Conservation (phyloP, 1,140 invertebrate genomes). For the Gonioctena quinquepunctata region DNA sequence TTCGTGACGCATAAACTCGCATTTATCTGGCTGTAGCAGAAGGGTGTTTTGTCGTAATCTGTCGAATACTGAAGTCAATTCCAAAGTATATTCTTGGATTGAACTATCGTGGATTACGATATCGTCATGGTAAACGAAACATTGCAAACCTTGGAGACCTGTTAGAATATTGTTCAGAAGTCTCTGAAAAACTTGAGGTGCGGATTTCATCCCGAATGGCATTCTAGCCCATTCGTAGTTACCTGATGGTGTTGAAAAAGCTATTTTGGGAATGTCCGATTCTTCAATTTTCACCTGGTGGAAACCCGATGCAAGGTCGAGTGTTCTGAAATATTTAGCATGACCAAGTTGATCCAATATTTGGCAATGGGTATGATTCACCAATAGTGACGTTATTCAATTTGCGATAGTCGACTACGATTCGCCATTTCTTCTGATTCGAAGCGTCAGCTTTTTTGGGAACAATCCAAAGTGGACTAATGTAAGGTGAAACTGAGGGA, state of each 20-base stretch:
- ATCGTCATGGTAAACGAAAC: conserved; percentile 55
- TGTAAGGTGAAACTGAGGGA: conserved; percentile 47
- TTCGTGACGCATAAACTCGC: conserved; percentile 50
- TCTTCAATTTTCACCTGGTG: conserved; percentile 57
- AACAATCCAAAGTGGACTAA: conserved; percentile 52
- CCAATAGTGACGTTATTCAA: conserved; percentile 50
- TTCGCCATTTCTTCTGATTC: conserved; percentile 51
- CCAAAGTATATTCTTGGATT: conserved; percentile 38
- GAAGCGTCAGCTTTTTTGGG: conserved; percentile 54
- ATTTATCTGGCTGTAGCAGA: conserved; percentile 46
- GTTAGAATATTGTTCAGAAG: conserved; percentile 51
- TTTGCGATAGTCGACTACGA: conserved; percentile 54
- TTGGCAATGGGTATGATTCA: conserved; percentile 58
- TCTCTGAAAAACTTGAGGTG: conserved; percentile 50
- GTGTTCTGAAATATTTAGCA: conserved; percentile 56
- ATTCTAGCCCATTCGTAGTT: background rate
- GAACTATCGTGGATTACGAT: conserved; percentile 50
- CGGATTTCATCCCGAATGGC: conserved; percentile 51
- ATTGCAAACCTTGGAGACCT: conserved; percentile 44
- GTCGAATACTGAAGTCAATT: conserved; percentile 28
- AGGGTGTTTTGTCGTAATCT: conserved; percentile 18
- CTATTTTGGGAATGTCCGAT: conserved; percentile 56
- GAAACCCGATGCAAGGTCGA: conserved; percentile 60
- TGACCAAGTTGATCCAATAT: conserved; percentile 57
- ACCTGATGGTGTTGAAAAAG: conserved; percentile 51